phyloP scores from a whole-genome alignment of 2,888 invertebrate genomes.

The Chloromyia formosa region DNA sequence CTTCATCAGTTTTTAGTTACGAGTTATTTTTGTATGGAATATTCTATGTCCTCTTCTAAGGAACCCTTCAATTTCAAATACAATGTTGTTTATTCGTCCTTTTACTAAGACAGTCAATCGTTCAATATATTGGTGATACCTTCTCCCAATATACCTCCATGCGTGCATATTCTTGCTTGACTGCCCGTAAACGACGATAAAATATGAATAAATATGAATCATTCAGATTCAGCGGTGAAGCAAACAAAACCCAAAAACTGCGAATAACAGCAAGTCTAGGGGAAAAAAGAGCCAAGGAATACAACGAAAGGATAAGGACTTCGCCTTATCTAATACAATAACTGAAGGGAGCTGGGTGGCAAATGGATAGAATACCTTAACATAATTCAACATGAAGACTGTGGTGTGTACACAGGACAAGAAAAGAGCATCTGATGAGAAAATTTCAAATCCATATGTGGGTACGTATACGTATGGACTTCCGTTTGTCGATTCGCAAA shows the following conservation, averaged over 20 bases:
- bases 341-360: no score
- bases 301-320: constrained; percentile 41
- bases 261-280: constrained; percentile 41
- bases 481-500: constrained; percentile 27
- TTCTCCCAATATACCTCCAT: constrained; percentile 20
- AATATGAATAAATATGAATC: constrained; percentile 50
- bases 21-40: background rate
- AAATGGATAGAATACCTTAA: constrained; percentile 31
- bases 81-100: constrained; percentile 20
- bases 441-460: constrained; percentile 47
- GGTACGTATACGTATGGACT: no score
- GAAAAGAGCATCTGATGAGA: constrained; percentile 47
- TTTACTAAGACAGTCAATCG: constrained; percentile 6
- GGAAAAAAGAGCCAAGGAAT: background rate
- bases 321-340: no score
- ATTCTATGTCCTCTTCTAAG: constrained; percentile 7
- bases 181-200: constrained; percentile 45
- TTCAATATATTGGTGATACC: constrained; percentile 31
- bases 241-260: constrained; percentile 47
- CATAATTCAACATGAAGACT: constrained; percentile 35
- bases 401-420: constrained; percentile 46
- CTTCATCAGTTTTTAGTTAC: constrained; percentile 39
- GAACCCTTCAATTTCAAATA: constrained; percentile 9
- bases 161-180: constrained; percentile 38
- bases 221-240: constrained; percentile 48